Conservation (phyloP, 1,140 invertebrate genomes). For the Ladona fulva region DNA sequence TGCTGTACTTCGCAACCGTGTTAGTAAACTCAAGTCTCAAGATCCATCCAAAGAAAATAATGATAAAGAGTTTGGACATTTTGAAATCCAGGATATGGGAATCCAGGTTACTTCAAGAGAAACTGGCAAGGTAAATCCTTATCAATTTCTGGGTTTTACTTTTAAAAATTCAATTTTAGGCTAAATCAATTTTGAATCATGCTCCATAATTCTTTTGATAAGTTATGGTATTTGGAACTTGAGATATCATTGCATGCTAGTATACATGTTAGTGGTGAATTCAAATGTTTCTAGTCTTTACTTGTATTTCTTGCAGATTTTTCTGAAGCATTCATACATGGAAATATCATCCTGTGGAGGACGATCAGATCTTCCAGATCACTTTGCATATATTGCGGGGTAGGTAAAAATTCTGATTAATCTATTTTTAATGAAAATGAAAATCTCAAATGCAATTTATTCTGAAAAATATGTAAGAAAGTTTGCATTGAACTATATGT, state of each 20-base stretch:
- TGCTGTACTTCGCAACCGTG: slow-evolving; percentile 28
- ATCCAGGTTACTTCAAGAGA: slow-evolving; percentile 36
- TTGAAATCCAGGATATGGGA: slow-evolving; percentile 45
- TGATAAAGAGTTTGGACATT: slow-evolving; percentile 18
- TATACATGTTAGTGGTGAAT: too few relatives aligned
- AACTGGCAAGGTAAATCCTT: slow-evolving; percentile 33
- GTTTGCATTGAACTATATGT: too few relatives aligned
- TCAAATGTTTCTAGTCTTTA: too few relatives aligned
- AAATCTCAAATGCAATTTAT: too few relatives aligned
- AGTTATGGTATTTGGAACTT: too few relatives aligned
- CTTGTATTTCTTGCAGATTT: slow-evolving; percentile 25
- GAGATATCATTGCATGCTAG: too few relatives aligned
- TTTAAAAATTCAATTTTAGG: too few relatives aligned
- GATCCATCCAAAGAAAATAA: neutral
- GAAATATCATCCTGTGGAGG: slow-evolving; percentile 55
- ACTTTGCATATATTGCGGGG: slow-evolving; percentile 55
- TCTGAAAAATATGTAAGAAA: too few relatives aligned
- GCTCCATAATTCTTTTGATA: too few relatives aligned
- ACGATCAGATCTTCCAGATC: slow-evolving; percentile 41
- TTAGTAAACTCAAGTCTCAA: neutral
- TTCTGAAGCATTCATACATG: slow-evolving; percentile 50
- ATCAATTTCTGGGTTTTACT: too few relatives aligned
- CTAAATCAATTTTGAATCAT: too few relatives aligned
- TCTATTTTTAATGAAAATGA: too few relatives aligned
- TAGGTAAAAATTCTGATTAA: slow-evolving; percentile 29